Evolutionary conservation across 2,113 vertebrate genomes (phyloP).

Genomic region (Tychaedon coryphoeus): DNA sequence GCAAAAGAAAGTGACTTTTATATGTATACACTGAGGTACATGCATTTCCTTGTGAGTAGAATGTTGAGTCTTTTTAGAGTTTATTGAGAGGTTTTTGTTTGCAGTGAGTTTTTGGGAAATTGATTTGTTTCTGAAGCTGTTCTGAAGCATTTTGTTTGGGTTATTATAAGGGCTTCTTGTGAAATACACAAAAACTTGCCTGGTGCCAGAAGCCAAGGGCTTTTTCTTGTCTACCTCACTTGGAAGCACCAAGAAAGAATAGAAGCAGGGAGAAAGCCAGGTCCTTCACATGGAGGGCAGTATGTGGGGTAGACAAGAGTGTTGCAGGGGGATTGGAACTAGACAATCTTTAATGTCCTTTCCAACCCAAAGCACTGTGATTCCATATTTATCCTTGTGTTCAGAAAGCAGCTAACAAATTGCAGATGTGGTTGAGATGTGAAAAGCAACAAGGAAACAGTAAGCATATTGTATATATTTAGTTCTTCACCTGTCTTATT

Average conservation of each 20-base stretch:
- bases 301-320: background rate
- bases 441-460: background rate
- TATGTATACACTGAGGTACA: background rate
- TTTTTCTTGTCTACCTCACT: background rate
- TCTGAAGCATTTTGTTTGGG: background rate
- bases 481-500: background rate
- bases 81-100: background rate
- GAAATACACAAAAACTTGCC: background rate
- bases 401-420: background rate
- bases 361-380: background rate
- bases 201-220: background rate
- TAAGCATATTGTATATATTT: background rate
- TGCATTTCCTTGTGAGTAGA: background rate
- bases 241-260: background rate
- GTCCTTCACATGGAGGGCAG: background rate
- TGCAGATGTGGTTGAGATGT: background rate
- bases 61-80: background rate
- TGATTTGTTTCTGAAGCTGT: background rate
- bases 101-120: background rate
- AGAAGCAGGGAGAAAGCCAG: background rate
- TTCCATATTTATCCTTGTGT: background rate
- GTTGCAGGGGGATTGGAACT: background rate
- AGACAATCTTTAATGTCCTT: background rate
- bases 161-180: background rate
- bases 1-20: background rate